Base-by-base conservation (phyloP, 2,113 vertebrate species). In the Tinamus guttatus region DNA sequence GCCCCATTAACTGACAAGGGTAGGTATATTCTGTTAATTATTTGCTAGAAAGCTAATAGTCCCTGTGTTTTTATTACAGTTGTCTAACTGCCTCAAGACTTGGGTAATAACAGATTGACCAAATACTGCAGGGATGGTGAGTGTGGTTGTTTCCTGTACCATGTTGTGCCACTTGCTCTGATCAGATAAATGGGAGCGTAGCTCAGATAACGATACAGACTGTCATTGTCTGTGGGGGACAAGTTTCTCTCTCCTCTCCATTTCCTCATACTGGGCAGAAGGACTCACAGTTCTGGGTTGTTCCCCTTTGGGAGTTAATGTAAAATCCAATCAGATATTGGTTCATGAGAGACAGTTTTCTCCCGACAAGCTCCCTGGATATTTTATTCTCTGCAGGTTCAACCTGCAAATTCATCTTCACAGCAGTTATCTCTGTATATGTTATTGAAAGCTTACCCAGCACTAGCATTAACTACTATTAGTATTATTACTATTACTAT, bases 61-160 rank as follows among this genome's bases (percentile, higher is more conserved):
- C 2, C 32, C 30, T 83, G 32, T 75, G 32, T 2, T 54, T 81
- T 91, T 70, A 62, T 85, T 93, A 21, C 96, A 98, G 97, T 38
- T 87, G 30, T 43, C n/a, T n/a, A 47, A 78, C 89, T 71, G 94
- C 81, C 43, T 34, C 38, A 9, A n/a, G 47, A 86, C 56, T 4
- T 9, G 2, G 52, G 84, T 14, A 40, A 2, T 4, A 52, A 7
- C 19, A 60, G 77, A 63, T 27, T 74, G 89, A 60, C 5, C 45
- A 19, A 18, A 54, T 3, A 56, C 2, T 0, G 84, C 81, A 75
- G 76, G 13, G 0, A 96, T 97, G 96, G 97, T 98, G 95, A 97
- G 97, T 79, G 70, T 19, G 75, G 7, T 18, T 89, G 92, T 64
- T 81, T 56, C 32, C 64, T 45, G 87, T 94, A 10, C 90, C 94